Base-by-base conservation (phyloP, 2,113 vertebrate species). In the Theristicus caerulescens region DNA sequence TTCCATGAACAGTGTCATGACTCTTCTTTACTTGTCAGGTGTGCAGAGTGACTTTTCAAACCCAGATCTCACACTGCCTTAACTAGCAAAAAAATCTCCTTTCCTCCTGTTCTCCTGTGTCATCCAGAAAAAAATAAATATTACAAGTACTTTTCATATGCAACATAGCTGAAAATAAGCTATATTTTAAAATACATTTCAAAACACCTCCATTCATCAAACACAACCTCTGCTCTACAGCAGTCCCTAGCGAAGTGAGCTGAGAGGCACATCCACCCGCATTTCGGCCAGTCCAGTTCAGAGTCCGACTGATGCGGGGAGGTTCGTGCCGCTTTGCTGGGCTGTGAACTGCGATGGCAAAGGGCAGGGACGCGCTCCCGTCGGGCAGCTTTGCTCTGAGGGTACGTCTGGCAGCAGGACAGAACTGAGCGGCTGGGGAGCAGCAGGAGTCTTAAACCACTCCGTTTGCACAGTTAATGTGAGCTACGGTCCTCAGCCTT, bases 311-410 rank as follows among this genome's bases (percentile, higher is more conserved):
- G 1, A 5, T 13, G 20, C 14, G 1, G 7, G 10, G 16, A 38
- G 34, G 9, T 40, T 52, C 69, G 29, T 44, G 12, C 32, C 6
- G 0, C n/a, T 73, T 84, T 79, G 6, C 51, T 64, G 87, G 34
- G 57, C 92, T 71, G 38, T 2, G 3, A 26, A 22, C 24, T 13
- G 40, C 0, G 0, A 4, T 0, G 2, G 32, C 0, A 3, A 70
- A 57, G 31, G 57, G 32, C 42, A 61, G 59, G 59, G 46, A 57
- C 0, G 1, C 1, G 0, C 22, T 46, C 25, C 38, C 44, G 31
- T 34, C 2, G 1, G 18, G 22, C 25, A 34, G 64, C 40, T 82
- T 65, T 81, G n/a, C 73, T 85, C 40, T 11, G 57, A 26, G 47
- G 27, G 21, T 44, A 12, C 3, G 0, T 19, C 42, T 47, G 31